These are phyloP conservation scores for Tenebrio molitor DNA, from an alignment of 1,140 invertebrate genomes.

Conservation along the genomic window DNA sequence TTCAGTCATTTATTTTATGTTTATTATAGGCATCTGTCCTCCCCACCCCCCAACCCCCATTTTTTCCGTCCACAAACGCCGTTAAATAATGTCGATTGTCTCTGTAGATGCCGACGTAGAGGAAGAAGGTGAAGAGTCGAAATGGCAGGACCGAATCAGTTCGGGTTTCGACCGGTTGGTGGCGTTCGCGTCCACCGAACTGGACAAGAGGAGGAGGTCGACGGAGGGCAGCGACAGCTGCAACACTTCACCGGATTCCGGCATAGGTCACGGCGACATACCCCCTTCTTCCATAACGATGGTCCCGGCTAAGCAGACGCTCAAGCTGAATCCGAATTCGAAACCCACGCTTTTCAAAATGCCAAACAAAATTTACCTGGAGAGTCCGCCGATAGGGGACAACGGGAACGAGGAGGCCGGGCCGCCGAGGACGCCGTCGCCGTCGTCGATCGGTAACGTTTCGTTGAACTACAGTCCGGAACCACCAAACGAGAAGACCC, in stretches of 20 bases:
- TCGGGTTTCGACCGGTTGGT: conserved; percentile 89
- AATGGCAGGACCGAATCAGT: conserved; percentile 89
- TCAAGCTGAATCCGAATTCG: conserved; percentile 61
- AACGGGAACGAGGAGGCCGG: conserved; percentile 69
- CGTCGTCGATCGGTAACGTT: conserved; percentile 70
- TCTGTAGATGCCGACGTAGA: conserved; percentile 69
- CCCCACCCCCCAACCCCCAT: no score
- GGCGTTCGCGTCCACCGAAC: conserved; percentile 86
- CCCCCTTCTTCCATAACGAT: conserved; percentile 70
- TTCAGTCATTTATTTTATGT: conserved; percentile 26
- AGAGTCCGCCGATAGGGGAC: conserved; percentile 68
- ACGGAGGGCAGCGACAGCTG: conserved; percentile 78
- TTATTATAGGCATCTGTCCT: conserved; percentile 18
- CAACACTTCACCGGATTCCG: conserved; percentile 84
- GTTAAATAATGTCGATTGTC: not conserved
- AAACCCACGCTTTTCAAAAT: conserved; percentile 67
- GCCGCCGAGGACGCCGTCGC: conserved; percentile 78
- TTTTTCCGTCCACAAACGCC: no score
- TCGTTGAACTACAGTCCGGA: conserved; percentile 65
- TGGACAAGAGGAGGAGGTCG: conserved; percentile 84
- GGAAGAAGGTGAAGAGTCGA: conserved; percentile 73
- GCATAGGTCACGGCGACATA: conserved; percentile 77
- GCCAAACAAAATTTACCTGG: conserved; percentile 64
- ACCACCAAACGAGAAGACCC: conserved; percentile 62
- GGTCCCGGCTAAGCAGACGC: conserved; percentile 65